phyloP scores from a whole-genome alignment of 2,888 invertebrate genomes.

The Holacanthella duospinosa region DNA sequence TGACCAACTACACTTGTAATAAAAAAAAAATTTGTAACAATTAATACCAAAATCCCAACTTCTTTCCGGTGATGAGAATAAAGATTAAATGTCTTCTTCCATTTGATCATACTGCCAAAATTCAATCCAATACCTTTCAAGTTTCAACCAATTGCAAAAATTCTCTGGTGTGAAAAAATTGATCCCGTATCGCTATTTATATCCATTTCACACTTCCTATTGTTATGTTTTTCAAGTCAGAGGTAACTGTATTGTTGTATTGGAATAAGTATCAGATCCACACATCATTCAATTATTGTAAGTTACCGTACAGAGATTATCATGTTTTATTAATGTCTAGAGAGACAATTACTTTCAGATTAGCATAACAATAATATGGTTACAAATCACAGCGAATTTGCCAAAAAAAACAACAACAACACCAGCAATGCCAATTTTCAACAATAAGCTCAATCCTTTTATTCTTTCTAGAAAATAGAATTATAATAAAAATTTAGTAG shows the following conservation, averaged over 20 bases:
- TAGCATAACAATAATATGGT: background rate
- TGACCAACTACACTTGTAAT: conserved; percentile 7
- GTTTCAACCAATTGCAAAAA: background rate
- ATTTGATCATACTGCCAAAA: background rate
- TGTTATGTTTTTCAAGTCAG: background rate
- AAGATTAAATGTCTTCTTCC: background rate
- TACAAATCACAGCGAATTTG: no score
- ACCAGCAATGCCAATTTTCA: no score
- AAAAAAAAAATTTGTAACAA: background rate
- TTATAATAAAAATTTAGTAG: no score
- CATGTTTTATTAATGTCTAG: background rate
- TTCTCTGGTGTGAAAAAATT: background rate
- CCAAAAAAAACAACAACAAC: no score
- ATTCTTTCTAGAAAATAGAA: no score
- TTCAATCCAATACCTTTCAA: background rate
- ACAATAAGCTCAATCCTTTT: no score
- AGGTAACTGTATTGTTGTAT: background rate
- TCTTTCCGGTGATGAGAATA: background rate
- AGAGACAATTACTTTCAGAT: background rate
- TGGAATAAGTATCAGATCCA: background rate
- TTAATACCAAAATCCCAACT: background rate
- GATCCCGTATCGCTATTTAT: background rate
- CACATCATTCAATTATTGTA: background rate
- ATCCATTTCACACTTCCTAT: background rate
- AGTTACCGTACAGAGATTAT: background rate